phyloP scores from a whole-genome alignment of 2,797 vertebrate species.

The Brachyalestes nurse region DNA sequence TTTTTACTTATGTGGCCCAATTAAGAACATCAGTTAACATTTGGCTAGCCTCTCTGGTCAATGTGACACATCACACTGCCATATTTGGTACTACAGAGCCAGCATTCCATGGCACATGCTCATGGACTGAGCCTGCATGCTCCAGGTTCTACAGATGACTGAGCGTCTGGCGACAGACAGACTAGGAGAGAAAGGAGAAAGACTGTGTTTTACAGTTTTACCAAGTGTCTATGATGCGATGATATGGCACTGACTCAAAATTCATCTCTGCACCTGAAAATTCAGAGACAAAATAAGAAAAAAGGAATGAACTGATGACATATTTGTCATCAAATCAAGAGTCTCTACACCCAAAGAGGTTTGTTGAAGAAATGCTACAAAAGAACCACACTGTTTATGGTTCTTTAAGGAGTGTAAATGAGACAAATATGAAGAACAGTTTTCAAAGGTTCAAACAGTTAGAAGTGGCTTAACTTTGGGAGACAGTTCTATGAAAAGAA shows the following conservation, averaged over 20 bases:
- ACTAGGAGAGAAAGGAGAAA: slow-evolving; percentile 28
- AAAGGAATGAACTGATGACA: neutral
- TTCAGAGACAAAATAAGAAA: neutral
- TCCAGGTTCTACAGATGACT: slow-evolving; percentile 37
- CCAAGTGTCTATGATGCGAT: slow-evolving; percentile 9
- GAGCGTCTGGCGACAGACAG: slow-evolving; percentile 39
- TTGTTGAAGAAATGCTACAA: neutral
- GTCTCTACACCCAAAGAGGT: too few relatives aligned
- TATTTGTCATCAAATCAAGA: too few relatives aligned
- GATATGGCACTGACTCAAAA: slow-evolving; percentile 16
- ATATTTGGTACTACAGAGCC: slow-evolving; percentile 56
- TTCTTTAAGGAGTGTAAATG: too few relatives aligned
- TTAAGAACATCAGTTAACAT: slow-evolving; percentile 14
- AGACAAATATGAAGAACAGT: too few relatives aligned
- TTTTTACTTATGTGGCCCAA: slow-evolving; percentile 12
- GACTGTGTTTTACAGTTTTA: neutral
- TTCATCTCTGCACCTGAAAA: slow-evolving; percentile 4
- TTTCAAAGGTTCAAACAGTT: too few relatives aligned
- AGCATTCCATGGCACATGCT: slow-evolving; percentile 68
- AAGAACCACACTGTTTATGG: neutral
- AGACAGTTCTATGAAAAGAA: too few relatives aligned
- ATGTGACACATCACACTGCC: slow-evolving; percentile 58
- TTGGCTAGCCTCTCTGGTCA: slow-evolving; percentile 26
- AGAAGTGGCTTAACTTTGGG: too few relatives aligned
- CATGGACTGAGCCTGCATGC: slow-evolving; percentile 55